Evolutionary conservation across 2,797 vertebrate genomes (phyloP), one percentile per base, ranked within the genome.

Genomic region (Pipistrellus pygmaeus): DNA sequence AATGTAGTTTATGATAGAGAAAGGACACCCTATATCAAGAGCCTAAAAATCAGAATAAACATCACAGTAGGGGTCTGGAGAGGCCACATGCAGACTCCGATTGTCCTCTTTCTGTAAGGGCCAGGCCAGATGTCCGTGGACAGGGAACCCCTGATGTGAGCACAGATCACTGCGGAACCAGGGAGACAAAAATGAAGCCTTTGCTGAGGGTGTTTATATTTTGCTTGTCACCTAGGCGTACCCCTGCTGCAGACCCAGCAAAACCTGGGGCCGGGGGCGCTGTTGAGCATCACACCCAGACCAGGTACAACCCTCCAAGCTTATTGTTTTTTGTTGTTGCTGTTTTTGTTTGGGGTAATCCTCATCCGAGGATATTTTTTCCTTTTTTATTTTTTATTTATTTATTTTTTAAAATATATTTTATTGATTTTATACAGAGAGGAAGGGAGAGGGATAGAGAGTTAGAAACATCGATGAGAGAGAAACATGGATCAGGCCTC

Each of bases 161-260:
- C 8, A 82, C 25, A 90, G 72, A 91, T 82, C 35, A 44, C 48
- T 91, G 75, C 3, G 2, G 51, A 93, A 91, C 20, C 32, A 66
- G 82, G 60, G 69, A 84, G 35, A 95, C 51, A 77, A 71, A 92
- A 85, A 51, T 41, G n/a, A 84, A 73, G 25, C 62, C 62, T 92
- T 91, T 57, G 55, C 72, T 30, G 84, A 84, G 44, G 51, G 57
- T 32, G 41, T 95, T 82, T 82, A 13, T 77, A 27, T 25, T 80
- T 85, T 85, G 48, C 82, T 53, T 51, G 75, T 92, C 57, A 78
- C 66, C 48, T 20, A 30, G 32, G 66, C 60, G 32, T 64, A 53
- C 17, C 41, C 15, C 46, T 41, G 73, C 69, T 76, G 27, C 30
- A 91, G 38, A 75, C 62, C 41, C 38, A 85, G 38, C 17, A 85